Percentiles rank a stretch among this genome's conserved stretches.
These are phyloP conservation scores for Heteropelma amictum DNA, from an alignment of 2,888 invertebrate species.

Conservation along the genomic window DNA sequence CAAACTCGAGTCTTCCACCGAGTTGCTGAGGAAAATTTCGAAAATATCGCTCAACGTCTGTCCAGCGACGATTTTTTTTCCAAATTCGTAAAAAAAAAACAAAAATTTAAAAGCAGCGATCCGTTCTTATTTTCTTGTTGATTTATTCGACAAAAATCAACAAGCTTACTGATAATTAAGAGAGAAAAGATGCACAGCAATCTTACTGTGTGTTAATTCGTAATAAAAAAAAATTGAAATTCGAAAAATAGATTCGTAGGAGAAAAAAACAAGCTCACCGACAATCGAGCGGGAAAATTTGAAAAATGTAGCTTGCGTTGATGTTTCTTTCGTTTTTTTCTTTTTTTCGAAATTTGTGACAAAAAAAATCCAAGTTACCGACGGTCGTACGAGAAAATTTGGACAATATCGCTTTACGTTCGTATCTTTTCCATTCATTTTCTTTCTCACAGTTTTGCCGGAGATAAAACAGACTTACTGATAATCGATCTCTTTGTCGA, in stretches of 20 bases:
- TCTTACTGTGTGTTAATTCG: no score
- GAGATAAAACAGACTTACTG: conserved; percentile 56
- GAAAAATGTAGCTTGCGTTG: not conserved
- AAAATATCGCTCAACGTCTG: no score
- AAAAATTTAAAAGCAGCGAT: no score
- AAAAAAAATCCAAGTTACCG: no score
- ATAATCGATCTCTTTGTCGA: conserved; percentile 54
- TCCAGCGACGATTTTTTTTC: no score
- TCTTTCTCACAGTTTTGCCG: not conserved
- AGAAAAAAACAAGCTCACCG: not conserved
- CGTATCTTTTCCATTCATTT: not conserved
- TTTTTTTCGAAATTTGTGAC: not conserved
- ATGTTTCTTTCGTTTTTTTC: not conserved
- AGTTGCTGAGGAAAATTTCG: conserved; percentile 58
- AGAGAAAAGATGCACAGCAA: no score
- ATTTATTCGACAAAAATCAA: no score
- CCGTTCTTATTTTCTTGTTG: no score
- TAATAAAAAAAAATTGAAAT: not conserved
- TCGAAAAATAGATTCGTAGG: not conserved
- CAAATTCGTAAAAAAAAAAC: no score
- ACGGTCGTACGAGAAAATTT: not conserved
- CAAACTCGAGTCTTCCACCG: conserved; percentile 45
- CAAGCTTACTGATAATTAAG: no score
- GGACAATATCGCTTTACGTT: not conserved
- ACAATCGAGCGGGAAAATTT: not conserved